Conservation (phyloP, 2,113 vertebrate species). For the Nettapus auritus region DNA sequence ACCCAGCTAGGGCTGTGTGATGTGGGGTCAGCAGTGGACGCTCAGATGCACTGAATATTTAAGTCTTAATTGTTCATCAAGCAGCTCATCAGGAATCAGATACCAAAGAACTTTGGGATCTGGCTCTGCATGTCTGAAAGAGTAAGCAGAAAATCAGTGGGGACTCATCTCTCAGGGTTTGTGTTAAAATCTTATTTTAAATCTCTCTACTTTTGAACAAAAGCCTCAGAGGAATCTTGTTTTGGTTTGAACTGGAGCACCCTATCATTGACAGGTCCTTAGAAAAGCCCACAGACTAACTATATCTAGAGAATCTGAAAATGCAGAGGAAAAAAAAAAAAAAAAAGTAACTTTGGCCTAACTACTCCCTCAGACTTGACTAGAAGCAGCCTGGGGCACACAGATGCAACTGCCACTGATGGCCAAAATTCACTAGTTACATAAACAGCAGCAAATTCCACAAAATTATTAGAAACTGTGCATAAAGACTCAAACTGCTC, state of each 20-base stretch:
- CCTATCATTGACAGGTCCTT: background rate
- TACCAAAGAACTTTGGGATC: background rate
- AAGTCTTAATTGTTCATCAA: background rate
- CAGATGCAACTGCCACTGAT: background rate
- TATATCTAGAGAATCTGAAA: background rate
- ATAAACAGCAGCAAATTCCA: conserved; percentile 24
- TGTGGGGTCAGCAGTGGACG: background rate
- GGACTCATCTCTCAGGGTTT: background rate
- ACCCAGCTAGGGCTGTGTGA: background rate
- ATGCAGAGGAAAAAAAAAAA: background rate
- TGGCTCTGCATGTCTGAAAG: background rate
- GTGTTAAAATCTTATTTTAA: background rate
- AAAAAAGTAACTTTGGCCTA: background rate
- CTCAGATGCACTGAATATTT: background rate
- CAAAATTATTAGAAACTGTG: background rate
- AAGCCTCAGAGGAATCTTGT: background rate
- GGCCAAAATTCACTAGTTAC: conserved; percentile 22
- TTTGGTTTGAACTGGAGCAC: background rate
- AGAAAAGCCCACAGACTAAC: background rate
- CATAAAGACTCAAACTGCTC: background rate
- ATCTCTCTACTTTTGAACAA: background rate
- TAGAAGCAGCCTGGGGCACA: background rate
- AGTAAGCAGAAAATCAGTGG: background rate
- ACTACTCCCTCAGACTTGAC: conserved; percentile 4
- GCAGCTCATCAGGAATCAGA: background rate